phyloP scores from a whole-genome alignment of 30 jellyfish, hydroid and myxozoan genomes.

The Hydra vulgaris region DNA sequence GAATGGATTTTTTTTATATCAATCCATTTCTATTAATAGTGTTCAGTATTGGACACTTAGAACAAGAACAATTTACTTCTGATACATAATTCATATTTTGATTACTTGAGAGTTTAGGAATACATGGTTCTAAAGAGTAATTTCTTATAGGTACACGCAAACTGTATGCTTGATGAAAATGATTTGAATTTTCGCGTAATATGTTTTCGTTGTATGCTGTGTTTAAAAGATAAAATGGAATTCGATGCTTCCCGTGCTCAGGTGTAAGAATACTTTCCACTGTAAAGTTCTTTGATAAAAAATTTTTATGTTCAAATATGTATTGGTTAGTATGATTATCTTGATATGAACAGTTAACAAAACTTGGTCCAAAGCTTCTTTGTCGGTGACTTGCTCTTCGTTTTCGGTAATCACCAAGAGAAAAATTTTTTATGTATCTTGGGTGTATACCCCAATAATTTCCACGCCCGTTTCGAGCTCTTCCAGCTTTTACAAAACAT shows the following conservation, averaged over 20 bases:
- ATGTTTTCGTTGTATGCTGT: neutral
- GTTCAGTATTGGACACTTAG: neutral
- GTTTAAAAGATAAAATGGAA: slow-evolving; percentile 20
- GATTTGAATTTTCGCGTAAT: neutral
- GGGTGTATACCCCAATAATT: slow-evolving; percentile 99
- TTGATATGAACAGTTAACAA: neutral
- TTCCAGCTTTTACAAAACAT: slow-evolving; percentile 90
- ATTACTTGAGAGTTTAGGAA: neutral
- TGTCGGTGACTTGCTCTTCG: slow-evolving; percentile 92
- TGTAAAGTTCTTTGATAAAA: neutral
- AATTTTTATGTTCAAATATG: neutral
- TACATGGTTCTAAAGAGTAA: neutral
- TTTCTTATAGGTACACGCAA: neutral
- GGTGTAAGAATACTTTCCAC: slow-evolving; percentile 70
- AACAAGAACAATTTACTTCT: neutral
- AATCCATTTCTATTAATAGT: too few species aligned
- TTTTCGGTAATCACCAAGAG: slow-evolving; percentile 92
- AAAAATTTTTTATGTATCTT: slow-evolving; percentile 75
- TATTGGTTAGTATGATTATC: neutral
- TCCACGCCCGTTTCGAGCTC: slow-evolving; percentile 98
- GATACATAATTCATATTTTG: neutral
- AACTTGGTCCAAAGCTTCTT: slow-evolving; percentile 28
- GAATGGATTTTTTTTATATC: too few species aligned
- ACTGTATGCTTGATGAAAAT: neutral
- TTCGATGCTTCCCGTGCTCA: slow-evolving; percentile 47